phyloP scores from a whole-genome alignment of 1,140 invertebrate species.

The Trichonephila inaurata region DNA sequence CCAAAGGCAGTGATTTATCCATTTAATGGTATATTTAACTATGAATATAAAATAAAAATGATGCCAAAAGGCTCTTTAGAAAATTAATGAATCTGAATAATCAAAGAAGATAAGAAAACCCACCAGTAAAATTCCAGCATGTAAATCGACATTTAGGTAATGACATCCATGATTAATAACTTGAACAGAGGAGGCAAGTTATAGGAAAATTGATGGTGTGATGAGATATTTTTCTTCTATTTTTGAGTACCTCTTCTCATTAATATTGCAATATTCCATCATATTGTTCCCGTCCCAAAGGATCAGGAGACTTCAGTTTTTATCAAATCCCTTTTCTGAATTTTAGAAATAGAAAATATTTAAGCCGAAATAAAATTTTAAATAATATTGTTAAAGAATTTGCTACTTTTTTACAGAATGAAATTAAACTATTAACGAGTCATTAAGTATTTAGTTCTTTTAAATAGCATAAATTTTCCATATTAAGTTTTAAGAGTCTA shows the following conservation, averaged over 20 bases:
- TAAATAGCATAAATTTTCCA: no score
- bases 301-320: background rate
- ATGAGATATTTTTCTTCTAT: background rate
- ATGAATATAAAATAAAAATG: background rate
- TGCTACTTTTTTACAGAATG: no score
- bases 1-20: background rate
- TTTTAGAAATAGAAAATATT: no score
- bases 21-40: background rate
- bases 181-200: background rate
- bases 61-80: background rate
- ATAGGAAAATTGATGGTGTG: background rate
- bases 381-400: no score
- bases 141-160: constrained; percentile 18
- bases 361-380: no score
- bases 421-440: no score
- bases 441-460: no score
- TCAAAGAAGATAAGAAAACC: constrained; percentile 9
- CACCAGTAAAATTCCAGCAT: background rate
- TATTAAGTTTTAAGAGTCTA: no score
- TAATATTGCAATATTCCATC: background rate
- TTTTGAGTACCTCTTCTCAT: constrained; percentile 1
- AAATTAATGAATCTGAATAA: constrained; percentile 8
- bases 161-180: constrained; percentile 29
- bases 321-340: background rate
- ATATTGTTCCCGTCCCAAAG: background rate